Evolutionary conservation across 37 sponge, comb jelly and placozoan genomes (phyloP), one percentile per base, ranked within the genome.

Genomic region (Chondrosia reniformis): DNA sequence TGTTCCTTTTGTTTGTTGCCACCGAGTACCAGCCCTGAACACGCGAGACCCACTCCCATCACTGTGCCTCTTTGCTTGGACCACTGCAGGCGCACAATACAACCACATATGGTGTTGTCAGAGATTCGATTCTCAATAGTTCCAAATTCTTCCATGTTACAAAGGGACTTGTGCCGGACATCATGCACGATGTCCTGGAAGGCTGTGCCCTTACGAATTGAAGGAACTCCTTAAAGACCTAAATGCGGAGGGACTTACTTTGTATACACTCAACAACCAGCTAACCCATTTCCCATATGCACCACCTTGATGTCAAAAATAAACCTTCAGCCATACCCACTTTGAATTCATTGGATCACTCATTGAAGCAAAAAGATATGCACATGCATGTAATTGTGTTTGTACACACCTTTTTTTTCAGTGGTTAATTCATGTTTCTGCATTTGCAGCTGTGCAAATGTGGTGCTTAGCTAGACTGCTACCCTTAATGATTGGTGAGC

Each of bases 151-250:
- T 77, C 36, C 38, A 64, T 43, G 52, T 78, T 4, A 32, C 44
- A n/a, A 24, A 8, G 64, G 84, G 77, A n/a, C 77, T 83, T 1
- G 8, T 76, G 1, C 78, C 84, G 17, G 84, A 83, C 56, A 45
- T 83, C 55, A 83, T 76, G 84, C 83, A 82, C 37, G 64, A 82
- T 58, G 36, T 82, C 0, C 44, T 77, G 19, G 84, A 84, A 45
- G 78, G 84, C 36, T 57, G n/a, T n/a, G n/a, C n/a, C n/a, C n/a
- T n/a, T n/a, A n/a, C n/a, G n/a, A n/a, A n/a, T n/a, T n/a, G n/a
- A n/a, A n/a, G n/a, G n/a, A n/a, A n/a, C n/a, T n/a, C n/a, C n/a
- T n/a, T n/a, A n/a, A n/a, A n/a, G n/a, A n/a, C n/a, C n/a, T n/a
- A n/a, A n/a, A n/a, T n/a, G n/a, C n/a, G n/a, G n/a, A n/a, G n/a